Evolutionary conservation across 1,140 invertebrate genomes (phyloP).

Genomic region (Agrypnia vestita): DNA sequence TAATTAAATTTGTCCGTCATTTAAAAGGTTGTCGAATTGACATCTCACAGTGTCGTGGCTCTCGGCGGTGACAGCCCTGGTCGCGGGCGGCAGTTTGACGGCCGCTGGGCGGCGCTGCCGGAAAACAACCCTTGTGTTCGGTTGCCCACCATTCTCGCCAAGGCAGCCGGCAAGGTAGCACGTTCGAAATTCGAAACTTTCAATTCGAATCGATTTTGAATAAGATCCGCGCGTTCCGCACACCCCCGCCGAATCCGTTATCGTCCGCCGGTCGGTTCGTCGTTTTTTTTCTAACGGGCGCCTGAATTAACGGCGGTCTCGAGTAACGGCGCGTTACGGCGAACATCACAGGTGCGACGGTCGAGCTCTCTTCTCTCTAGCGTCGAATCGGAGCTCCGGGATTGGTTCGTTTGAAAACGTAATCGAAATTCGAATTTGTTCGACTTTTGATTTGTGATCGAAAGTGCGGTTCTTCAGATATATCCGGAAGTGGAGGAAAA

Average conservation of each 20-base stretch:
- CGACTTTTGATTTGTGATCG: constrained; percentile 18
- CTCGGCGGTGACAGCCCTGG: too few species aligned
- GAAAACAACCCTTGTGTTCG: constrained; percentile 2
- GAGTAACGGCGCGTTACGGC: too few species aligned
- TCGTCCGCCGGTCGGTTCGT: too few species aligned
- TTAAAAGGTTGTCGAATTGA: too few species aligned
- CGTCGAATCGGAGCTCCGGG: not conserved
- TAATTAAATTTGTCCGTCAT: too few species aligned
- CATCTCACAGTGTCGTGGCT: too few species aligned
- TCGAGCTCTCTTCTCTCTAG: too few species aligned
- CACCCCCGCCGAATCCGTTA: not conserved
- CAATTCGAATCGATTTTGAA: constrained; percentile 31
- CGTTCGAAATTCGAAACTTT: constrained; percentile 12
- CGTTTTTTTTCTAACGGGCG: too few species aligned
- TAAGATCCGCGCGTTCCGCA: constrained; percentile 13
- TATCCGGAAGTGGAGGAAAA: not conserved
- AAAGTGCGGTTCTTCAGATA: constrained; percentile 1
- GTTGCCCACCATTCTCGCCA: not conserved
- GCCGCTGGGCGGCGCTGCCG: not conserved
- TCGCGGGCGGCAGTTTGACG: not conserved
- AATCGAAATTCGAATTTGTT: constrained; percentile 15
- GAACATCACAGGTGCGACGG: too few species aligned
- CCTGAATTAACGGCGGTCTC: too few species aligned
- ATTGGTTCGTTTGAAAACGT: not conserved
- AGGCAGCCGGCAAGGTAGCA: constrained; percentile 9